Conservation (phyloP, 2,888 invertebrate genomes). For the Biston betularia region DNA sequence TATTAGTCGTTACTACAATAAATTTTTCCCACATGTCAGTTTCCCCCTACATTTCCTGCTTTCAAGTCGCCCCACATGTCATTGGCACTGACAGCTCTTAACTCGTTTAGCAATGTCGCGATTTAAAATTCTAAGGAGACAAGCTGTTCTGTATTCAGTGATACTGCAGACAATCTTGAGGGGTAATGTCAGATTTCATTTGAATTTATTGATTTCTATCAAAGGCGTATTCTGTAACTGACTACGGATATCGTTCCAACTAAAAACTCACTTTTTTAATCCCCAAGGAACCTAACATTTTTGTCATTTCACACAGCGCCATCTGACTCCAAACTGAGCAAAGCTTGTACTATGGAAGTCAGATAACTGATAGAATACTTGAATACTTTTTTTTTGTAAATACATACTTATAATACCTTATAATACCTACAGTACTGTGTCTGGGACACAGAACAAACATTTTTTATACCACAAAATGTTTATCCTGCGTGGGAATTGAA, state of each 20-base stretch:
- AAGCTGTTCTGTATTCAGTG: conserved; percentile 31
- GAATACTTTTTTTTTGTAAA: no score
- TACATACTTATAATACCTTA: no score
- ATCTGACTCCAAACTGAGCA: no score
- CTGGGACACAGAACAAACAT: no score
- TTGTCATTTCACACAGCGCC: no score
- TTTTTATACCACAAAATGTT: no score
- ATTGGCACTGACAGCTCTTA: conserved; percentile 22
- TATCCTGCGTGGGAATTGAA: no score
- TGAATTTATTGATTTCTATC: conserved; percentile 28
- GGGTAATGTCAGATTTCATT: conserved; percentile 15
- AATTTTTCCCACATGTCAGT: neutral
- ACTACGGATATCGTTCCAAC: neutral
- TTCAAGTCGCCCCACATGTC: conserved; percentile 12
- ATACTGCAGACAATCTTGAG: conserved; percentile 32
- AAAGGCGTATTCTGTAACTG: neutral
- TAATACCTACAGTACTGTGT: no score
- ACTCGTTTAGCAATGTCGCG: conserved; percentile 22
- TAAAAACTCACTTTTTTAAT: neutral
- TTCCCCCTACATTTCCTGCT: neutral
- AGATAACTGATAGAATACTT: no score
- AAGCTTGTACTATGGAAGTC: no score
- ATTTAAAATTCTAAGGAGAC: conserved; percentile 34
- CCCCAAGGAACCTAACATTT: no score
- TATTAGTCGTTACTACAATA: no score